Base-by-base conservation (phyloP, 2,888 invertebrate species). In the Apomyelois bistriatella region DNA sequence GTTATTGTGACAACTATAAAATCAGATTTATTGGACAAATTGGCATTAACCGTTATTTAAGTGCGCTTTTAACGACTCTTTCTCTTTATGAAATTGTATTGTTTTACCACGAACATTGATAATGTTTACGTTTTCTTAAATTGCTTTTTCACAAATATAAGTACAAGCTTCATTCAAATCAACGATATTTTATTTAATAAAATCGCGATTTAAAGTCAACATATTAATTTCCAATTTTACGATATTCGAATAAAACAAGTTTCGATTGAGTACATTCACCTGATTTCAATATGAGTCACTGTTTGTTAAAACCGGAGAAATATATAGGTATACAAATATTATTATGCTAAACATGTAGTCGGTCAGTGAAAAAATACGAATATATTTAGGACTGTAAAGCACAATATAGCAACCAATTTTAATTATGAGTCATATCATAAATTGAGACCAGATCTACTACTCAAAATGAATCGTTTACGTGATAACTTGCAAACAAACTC, bases 1-100 rank as follows among this genome's bases (percentile, higher is more conserved):
- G 69, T 71, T 76, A 79, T 72, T 75, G 68, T 71, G 78, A 76
- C 77, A 72, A 70, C 72, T 69, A 76, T 74, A 71, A 75, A 72
- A 69, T 57, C 55, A 65, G 63, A 70, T 76, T 76, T 77, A 79
- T 75, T 48, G 48, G 49, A 61, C 59, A 55, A 61, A 65, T 64
- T 65, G 65, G 63, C 54, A 60, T 58, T 37, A 52, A 56, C 46
- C 16, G 46, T 46, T 46, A 46, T 32, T 46, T 32, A 46, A 46
- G 46, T 46, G 16, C 46, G 32, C 35, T 32, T 46, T 46, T 32
- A 46, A 46, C 5, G 5, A 22, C n/a, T 46, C 46, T 32, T 32
- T 46, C 32, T 46, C 46, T 46, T 32, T n/a, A 46, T 46, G 6
- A 46, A 32, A 32, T 32, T 46, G 46, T 46, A 46, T 46, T 46